Conservation (phyloP, 2,113 vertebrate genomes). For the Brienomyrus longianalis region DNA sequence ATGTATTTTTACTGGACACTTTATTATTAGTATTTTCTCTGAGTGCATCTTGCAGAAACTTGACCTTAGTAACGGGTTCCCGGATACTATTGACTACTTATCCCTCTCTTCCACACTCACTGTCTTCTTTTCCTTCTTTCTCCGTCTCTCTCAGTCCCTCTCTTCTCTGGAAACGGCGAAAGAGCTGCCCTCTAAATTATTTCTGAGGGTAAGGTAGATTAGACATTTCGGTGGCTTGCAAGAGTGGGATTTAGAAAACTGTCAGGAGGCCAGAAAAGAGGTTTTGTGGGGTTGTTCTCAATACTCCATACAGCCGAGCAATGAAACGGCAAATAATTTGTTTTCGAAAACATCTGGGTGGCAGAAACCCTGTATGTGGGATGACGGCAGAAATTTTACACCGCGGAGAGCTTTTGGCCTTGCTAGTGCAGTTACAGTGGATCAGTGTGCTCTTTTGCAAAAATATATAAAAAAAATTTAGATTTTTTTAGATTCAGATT, state of each 20-base stretch:
- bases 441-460: not conserved
- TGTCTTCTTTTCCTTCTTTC: not conserved
- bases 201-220: not conserved
- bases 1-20: not conserved
- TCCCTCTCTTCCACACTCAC: not conserved
- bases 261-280: not conserved
- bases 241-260: not conserved
- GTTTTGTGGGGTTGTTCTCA: no score
- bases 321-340: not conserved
- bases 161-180: not conserved
- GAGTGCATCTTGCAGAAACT: not conserved
- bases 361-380: not conserved
- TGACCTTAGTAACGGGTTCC: not conserved
- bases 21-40: not conserved
- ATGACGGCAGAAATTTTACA: not conserved
- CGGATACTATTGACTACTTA: not conserved
- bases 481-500: no score
- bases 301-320: not conserved
- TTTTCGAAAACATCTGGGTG: not conserved
- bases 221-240: not conserved
- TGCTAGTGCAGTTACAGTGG: not conserved
- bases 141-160: not conserved
- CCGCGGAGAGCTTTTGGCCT: not conserved
- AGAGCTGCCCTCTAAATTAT: not conserved
- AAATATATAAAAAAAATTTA: not conserved